Evolutionary conservation across 2,113 vertebrate species (phyloP).

Genomic region (Dinomys branickii): DNA sequence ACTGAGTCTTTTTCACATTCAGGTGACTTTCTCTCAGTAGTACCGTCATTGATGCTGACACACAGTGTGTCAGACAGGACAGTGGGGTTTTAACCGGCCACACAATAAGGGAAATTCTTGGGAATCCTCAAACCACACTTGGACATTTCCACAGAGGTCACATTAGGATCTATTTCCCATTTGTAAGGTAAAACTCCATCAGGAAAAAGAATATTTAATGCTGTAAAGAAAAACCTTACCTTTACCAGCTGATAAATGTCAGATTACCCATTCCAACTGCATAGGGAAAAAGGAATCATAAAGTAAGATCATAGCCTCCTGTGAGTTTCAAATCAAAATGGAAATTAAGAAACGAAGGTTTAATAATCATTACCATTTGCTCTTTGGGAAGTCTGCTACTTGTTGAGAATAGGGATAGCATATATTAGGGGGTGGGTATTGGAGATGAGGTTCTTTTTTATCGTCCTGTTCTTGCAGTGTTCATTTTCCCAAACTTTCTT

Average conservation of each 20-base stretch:
- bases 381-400: slow-evolving; percentile 61
- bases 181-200: slow-evolving; percentile 70
- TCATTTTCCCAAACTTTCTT: neutral
- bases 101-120: slow-evolving; percentile 5
- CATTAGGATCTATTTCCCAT: slow-evolving; percentile 45
- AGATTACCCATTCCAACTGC: slow-evolving; percentile 50
- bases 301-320: slow-evolving; percentile 50
- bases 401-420: slow-evolving; percentile 23
- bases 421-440: neutral
- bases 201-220: slow-evolving; percentile 70
- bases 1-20: neutral
- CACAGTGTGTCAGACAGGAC: neutral
- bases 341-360: slow-evolving; percentile 69
- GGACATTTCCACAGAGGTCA: slow-evolving; percentile 55
- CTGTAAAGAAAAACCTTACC: slow-evolving; percentile 53
- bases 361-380: slow-evolving; percentile 43
- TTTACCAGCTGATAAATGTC: slow-evolving; percentile 62
- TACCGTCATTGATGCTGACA: neutral
- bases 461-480: neutral
- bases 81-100: slow-evolving; percentile 36
- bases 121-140: slow-evolving; percentile 43
- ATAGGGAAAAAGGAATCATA: slow-evolving; percentile 26
- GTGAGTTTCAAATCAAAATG: slow-evolving; percentile 72
- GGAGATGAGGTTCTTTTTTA: neutral
- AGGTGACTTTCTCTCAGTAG: slow-evolving; percentile 39